Conservation (phyloP, 2,797 vertebrate species). For the Otolemur crassicaudatus region DNA sequence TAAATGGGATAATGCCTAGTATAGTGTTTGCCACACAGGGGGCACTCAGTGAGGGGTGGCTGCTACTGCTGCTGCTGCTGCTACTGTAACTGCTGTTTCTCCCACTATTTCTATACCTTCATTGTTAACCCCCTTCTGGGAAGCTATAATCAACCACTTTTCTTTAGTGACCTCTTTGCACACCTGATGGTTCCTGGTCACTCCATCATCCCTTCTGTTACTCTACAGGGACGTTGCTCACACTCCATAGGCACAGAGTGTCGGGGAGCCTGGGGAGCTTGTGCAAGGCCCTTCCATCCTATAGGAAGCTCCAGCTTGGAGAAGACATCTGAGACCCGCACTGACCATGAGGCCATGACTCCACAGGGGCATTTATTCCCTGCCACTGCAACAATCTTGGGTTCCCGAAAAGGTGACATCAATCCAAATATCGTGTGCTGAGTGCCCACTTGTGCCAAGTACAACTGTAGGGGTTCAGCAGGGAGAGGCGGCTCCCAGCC, state of each 20-base stretch:
- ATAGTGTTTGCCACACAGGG: neutral
- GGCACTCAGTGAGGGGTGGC: neutral
- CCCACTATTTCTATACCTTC: neutral
- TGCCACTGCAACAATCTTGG: neutral
- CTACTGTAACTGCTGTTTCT: no score
- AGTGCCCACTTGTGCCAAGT: neutral
- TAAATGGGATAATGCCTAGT: neutral
- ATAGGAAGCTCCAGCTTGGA: neutral
- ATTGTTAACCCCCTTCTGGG: neutral
- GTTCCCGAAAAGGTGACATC: neutral
- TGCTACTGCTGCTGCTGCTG: neutral
- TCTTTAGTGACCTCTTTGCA: neutral
- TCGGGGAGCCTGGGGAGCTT: neutral
- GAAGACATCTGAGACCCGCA: neutral
- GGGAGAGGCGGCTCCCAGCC: no score
- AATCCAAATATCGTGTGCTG: neutral
- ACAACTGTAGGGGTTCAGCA: no score
- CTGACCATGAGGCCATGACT: neutral
- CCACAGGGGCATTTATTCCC: no score
- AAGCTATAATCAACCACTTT: neutral
- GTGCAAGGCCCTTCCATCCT: no score
- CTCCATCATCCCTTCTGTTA: neutral
- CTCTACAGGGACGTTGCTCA: neutral
- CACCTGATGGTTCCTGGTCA: neutral
- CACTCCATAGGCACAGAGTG: accelerated